Conservation (phyloP, 2,888 invertebrate species). For the Metopia argyrocephala region DNA sequence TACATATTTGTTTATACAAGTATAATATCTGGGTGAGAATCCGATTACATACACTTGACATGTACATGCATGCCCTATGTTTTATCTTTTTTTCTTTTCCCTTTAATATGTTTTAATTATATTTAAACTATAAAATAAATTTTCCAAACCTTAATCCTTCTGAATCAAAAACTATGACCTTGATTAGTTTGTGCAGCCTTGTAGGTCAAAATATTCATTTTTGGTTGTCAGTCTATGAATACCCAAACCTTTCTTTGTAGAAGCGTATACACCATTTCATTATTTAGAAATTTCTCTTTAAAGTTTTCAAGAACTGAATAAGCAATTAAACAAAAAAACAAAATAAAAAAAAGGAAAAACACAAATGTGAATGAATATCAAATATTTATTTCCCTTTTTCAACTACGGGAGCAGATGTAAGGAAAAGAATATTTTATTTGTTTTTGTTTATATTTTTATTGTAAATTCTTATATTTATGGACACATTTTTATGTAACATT, state of each 20-base stretch:
- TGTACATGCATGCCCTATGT: background rate
- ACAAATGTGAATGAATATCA: no score
- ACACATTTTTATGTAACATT: slow-evolving; percentile 34
- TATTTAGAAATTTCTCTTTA: background rate
- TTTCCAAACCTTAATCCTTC: background rate
- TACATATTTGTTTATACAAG: background rate
- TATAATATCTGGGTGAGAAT: no score
- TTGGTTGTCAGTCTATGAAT: background rate
- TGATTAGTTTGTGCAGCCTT: background rate
- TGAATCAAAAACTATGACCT: background rate
- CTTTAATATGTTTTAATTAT: no score
- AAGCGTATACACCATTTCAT: background rate
- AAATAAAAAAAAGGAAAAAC: no score
- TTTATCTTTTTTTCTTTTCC: no score
- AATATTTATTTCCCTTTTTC: background rate
- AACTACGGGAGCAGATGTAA: background rate
- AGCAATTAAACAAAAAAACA: no score
- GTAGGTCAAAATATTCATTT: background rate
- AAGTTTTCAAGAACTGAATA: no score
- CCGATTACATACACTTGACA: background rate
- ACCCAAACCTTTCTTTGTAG: background rate
- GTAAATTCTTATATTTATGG: slow-evolving; percentile 33
- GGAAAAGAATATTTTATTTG: background rate
- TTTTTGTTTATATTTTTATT: slow-evolving; percentile 25
- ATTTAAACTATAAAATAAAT: no score